Base-by-base conservation (phyloP, 2,113 vertebrate genomes). In the Pangasianodon gigas region DNA sequence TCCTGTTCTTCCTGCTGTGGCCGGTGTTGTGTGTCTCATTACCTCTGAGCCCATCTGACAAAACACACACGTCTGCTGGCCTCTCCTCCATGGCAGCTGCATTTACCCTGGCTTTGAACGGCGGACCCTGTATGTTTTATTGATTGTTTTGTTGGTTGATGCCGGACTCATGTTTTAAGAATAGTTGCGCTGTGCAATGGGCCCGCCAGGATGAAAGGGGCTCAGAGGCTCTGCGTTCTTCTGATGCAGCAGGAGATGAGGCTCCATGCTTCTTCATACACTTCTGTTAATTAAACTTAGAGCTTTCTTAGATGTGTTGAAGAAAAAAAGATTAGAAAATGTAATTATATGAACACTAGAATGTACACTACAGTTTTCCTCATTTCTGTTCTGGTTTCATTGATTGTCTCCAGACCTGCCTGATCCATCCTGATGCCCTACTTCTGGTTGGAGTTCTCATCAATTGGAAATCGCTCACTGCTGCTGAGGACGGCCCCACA, bases 31-130 rank as follows among this genome's bases (percentile, higher is more conserved):
- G 86, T 52, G 46, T 89, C 90, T 92, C 56, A 29, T 91, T 90
- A 87, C 75, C 88, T 51, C 46, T 52, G 84, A 41, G 75, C 84
- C 89, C 48, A 86, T 93, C 94, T 92, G 93, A 92, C 93, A 92
- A 93, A 92, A 93, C 92, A 93, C 89, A 88, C 95, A 93, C 91
- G 86, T 92, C 92, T 93, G 58, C 80, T 92, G 90, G 90, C 88
- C 92, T 90, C 92, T 92, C 89, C 88, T 92, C 90, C 83, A 91
- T 74, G 94, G 94, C 95, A 94, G 94, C 93, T 94, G 92, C 95
- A 41, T 96, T 96, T 96, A 95, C 93, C 94, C 94, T 94, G 94
- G 93, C 95, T 96, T 96, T 96, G 96, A 96, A 95, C 92, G 87
- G 92, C 90, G 89, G 65, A 58, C 90, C 84, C 89, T 90, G 93